These are phyloP conservation scores for Thalassophryne amazonica DNA, from an alignment of 2,797 vertebrate genomes.

Conservation along the genomic window DNA sequence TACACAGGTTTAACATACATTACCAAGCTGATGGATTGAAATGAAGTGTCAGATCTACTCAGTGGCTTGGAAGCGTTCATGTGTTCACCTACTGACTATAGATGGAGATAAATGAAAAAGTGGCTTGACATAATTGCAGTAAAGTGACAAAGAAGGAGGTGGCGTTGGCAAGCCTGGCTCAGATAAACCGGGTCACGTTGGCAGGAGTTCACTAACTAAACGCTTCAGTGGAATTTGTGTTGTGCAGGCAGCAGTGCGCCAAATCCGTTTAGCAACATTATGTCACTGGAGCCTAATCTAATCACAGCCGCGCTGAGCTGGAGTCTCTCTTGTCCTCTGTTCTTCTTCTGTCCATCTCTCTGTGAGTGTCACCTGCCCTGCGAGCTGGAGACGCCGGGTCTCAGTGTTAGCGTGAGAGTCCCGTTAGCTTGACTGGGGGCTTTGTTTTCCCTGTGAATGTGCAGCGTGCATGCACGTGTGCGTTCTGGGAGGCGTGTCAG, in stretches of 20 bases:
- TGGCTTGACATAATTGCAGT: conserved; percentile 5
- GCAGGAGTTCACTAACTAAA: conserved; percentile 52
- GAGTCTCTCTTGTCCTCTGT: conserved; percentile 42
- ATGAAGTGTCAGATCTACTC: too few relatives aligned
- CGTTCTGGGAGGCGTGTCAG: conserved; percentile 55
- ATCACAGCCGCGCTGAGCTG: conserved; percentile 71
- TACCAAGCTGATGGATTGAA: too few relatives aligned
- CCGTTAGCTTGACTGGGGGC: conserved; percentile 70
- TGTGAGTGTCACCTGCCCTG: conserved; percentile 73
- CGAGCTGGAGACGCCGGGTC: conserved; percentile 68
- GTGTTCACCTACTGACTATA: too few relatives aligned
- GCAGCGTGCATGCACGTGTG: conserved; percentile 25
- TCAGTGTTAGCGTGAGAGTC: conserved; percentile 74
- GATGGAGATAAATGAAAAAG: too few relatives aligned
- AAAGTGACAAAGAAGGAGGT: conserved; percentile 8
- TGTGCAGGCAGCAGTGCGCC: conserved; percentile 77
- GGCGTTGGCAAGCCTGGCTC: conserved; percentile 32
- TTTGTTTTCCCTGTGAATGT: conserved; percentile 72
- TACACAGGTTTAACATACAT: too few relatives aligned
- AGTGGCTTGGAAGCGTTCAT: too few relatives aligned
- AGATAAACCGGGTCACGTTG: conserved; percentile 24
- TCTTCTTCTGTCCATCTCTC: conserved; percentile 52
- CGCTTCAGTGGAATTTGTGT: conserved; percentile 80
- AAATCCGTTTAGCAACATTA: conserved; percentile 79
- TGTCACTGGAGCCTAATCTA: conserved; percentile 75